phyloP scores from a whole-genome alignment of 2,113 vertebrate species.

The Cyanoramphus novaezelandiae region DNA sequence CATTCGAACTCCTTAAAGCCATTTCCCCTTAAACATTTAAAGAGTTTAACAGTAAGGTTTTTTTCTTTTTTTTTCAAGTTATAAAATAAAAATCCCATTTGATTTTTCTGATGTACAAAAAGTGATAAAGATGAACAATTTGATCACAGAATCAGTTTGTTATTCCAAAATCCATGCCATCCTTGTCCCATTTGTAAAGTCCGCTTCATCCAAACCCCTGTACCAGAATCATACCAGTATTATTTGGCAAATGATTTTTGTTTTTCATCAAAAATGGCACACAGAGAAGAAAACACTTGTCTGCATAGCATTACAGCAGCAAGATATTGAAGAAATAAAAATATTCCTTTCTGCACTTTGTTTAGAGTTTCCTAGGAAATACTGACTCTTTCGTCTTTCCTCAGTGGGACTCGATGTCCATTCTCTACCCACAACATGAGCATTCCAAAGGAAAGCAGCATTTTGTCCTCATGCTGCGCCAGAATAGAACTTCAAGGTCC shows the following conservation, averaged over 20 bases:
- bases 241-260: constrained; percentile 87
- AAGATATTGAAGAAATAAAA: constrained; percentile 82
- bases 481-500: constrained; percentile 57
- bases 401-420: constrained; percentile 65
- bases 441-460: constrained; percentile 67
- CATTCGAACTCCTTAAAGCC: constrained; percentile 93
- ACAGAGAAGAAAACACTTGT: constrained; percentile 82
- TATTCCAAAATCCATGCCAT: constrained; percentile 77
- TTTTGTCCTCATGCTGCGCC: constrained; percentile 64
- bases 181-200: constrained; percentile 75
- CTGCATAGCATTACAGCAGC: constrained; percentile 91
- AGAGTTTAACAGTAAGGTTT: constrained; percentile 89
- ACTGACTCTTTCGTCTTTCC: constrained; percentile 58
- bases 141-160: constrained; percentile 84
- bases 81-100: constrained; percentile 99
- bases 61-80: constrained; percentile 77
- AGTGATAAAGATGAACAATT: constrained; percentile 95
- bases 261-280: constrained; percentile 83
- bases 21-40: constrained; percentile 90
- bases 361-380: constrained; percentile 76
- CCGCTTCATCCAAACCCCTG: constrained; percentile 73
- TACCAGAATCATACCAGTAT: constrained; percentile 78
- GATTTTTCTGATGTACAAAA: constrained; percentile 96
- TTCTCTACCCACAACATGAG: constrained; percentile 63
- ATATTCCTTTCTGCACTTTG: constrained; percentile 77